Evolutionary conservation across 2,888 invertebrate species (phyloP).

Genomic region (Labia minor): DNA sequence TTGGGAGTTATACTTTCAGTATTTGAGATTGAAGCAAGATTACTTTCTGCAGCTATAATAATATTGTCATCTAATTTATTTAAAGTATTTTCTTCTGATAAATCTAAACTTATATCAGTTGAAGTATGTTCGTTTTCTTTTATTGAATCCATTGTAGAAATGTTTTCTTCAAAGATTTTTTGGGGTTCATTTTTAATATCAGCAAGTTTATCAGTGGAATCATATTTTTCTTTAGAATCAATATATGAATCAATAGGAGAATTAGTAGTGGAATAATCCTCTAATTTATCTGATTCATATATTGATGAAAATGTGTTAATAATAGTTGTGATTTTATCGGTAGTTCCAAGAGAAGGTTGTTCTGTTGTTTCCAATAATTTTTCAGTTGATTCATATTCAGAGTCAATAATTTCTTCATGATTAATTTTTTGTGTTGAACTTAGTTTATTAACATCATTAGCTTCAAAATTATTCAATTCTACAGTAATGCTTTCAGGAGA

Average conservation of each 20-base stretch:
- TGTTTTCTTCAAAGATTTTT: not conserved
- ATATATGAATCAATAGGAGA: no score
- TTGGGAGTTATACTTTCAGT: not conserved
- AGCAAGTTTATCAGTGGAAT: no score
- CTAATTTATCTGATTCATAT: no score
- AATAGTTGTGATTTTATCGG: conserved; percentile 15
- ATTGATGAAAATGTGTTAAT: no score
- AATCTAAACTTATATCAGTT: not conserved
- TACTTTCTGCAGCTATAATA: not conserved
- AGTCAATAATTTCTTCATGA: not conserved
- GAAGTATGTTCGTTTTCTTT: conserved; percentile 20
- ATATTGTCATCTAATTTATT: not conserved
- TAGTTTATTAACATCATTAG: no score
- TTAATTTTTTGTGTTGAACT: no score
- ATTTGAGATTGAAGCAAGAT: not conserved
- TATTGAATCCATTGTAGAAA: not conserved
- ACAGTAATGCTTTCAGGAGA: no score
- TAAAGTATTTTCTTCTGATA: conserved; percentile 15
- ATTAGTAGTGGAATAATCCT: no score
- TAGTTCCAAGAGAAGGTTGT: not conserved
- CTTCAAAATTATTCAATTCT: no score
- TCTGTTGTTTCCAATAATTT: conserved; percentile 16
- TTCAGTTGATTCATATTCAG: conserved; percentile 16
- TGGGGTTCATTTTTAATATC: no score
- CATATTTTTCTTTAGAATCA: no score